Percentiles rank a stretch among this genome's conserved stretches.
phyloP scores from a whole-genome alignment of 2,888 invertebrate genomes.

The Drosophila anceps region DNA sequence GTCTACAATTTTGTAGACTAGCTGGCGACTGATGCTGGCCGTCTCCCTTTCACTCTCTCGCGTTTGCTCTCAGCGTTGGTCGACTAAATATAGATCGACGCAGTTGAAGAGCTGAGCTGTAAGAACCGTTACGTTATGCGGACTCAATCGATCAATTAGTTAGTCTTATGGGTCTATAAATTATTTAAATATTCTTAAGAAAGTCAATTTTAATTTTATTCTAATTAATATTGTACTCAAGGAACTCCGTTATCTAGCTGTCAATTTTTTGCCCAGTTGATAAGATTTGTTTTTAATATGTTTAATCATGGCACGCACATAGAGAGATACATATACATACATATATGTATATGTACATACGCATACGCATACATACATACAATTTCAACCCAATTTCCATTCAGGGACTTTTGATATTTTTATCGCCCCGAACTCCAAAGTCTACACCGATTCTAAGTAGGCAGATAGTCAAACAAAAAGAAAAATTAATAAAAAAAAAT shows the following conservation, averaged over 20 bases:
- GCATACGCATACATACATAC: not conserved
- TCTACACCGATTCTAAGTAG: conserved; percentile 4
- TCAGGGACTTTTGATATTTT: conserved; percentile 23
- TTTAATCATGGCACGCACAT: conserved; percentile 11
- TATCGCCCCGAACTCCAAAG: conserved; percentile 17
- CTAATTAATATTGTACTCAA: conserved; percentile 8
- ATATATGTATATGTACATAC: not conserved
- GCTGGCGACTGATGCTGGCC: conserved; percentile 49
- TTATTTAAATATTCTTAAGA: conserved; percentile 45
- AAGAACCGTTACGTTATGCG: conserved; percentile 38
- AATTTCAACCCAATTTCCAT: conserved; percentile 32
- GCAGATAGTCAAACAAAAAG: not conserved
- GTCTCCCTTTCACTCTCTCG: conserved; percentile 6
- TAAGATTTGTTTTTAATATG: conserved; percentile 29
- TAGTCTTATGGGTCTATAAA: conserved; percentile 4
- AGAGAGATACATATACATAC: not conserved
- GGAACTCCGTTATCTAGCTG: conserved; percentile 26
- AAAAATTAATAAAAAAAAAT: not conserved
- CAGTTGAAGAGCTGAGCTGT: conserved; percentile 1
- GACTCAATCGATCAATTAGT: conserved; percentile 38
- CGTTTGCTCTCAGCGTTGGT: conserved; percentile 10
- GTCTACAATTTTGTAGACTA: conserved; percentile 52
- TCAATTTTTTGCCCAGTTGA: conserved; percentile 24
- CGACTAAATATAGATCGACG: conserved; percentile 10
- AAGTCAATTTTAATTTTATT: conserved; percentile 9